These are phyloP conservation scores for Sebastes baramenuke DNA, from an alignment of 2,797 vertebrate species.

Conservation along the genomic window DNA sequence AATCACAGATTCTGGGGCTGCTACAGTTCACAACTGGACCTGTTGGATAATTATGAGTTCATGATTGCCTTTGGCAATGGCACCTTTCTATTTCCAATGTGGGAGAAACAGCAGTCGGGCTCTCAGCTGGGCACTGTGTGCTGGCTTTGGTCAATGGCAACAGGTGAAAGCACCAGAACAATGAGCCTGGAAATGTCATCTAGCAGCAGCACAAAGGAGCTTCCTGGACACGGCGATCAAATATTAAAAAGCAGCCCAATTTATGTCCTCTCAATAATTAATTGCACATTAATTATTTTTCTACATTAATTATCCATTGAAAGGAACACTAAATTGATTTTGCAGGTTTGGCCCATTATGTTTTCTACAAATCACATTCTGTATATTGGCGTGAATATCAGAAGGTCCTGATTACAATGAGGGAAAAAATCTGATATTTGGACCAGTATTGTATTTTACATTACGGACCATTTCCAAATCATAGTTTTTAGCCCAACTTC, in stretches of 20 bases:
- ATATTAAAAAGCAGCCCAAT: neutral
- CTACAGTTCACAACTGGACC: neutral
- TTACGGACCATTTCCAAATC: neutral
- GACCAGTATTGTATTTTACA: neutral
- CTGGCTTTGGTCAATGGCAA: conserved; percentile 6
- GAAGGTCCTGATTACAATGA: accelerated
- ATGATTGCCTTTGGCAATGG: conserved; percentile 19
- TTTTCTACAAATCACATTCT: neutral
- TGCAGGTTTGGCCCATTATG: neutral
- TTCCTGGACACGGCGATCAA: neutral
- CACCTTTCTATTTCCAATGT: conserved; percentile 9
- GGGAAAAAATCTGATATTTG: neutral
- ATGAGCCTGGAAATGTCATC: neutral
- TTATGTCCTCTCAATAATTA: neutral
- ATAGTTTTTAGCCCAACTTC: no score
- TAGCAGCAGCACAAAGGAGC: neutral
- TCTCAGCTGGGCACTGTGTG: neutral
- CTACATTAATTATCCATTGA: neutral
- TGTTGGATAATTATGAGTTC: neutral
- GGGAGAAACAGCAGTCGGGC: conserved; percentile 10
- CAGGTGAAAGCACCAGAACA: conserved; percentile 13
- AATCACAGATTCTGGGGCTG: neutral
- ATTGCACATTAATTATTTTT: neutral
- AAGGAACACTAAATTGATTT: neutral
- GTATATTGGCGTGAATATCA: neutral